Evolutionary conservation across 2,797 vertebrate species (phyloP), one percentile per base, ranked within the genome.

Genomic region (Hoplostethus atlanticus): DNA sequence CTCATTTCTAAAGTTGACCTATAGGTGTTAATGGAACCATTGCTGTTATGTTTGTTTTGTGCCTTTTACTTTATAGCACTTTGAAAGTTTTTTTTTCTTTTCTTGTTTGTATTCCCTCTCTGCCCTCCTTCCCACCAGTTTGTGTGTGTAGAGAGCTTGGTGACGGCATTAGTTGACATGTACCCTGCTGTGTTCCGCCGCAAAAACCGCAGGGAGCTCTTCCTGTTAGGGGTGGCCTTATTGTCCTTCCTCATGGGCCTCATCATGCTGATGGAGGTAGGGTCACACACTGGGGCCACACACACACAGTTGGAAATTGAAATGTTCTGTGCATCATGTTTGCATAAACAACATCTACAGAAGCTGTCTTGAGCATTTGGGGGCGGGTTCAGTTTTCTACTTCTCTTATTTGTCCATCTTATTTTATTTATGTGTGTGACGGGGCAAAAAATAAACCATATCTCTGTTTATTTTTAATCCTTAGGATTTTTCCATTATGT

Each of bases 201-300:
- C 71, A 97, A 96, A 85, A 94, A 97, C 83, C 94, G 95, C 68
- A 92, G 97, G 36, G 96, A 98, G 92, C 91, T 90, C 51, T 96
- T 98, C 76, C 96, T 98, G 79, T 81, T 97, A 2, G 85, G 58
- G 0, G 93, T 97, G 65, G 93, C 90, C 3, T 4, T 96, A n/a
- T 5, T 95, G 70, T 97, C 96, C 8, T 98, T 95, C 80, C 89
- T 97, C 7, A 83, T 98, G 0, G 97, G 97, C 25, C 91, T 98
- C 69, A 80, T 97, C 89, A 98, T 98, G 97, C 93, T 98, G 77
- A 98, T 96, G 57, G 96, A 98, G 97, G 97, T 97, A 87, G 16
- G 58, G 15, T 70, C 68, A 55, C 30, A 53, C 38, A 64, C 58
- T 13, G 53, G 55, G 56, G 55, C 60, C 70, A 71, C 68, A 78